Base-by-base conservation (phyloP, 2,797 vertebrate species). In the Protosalanx chinensis region DNA sequence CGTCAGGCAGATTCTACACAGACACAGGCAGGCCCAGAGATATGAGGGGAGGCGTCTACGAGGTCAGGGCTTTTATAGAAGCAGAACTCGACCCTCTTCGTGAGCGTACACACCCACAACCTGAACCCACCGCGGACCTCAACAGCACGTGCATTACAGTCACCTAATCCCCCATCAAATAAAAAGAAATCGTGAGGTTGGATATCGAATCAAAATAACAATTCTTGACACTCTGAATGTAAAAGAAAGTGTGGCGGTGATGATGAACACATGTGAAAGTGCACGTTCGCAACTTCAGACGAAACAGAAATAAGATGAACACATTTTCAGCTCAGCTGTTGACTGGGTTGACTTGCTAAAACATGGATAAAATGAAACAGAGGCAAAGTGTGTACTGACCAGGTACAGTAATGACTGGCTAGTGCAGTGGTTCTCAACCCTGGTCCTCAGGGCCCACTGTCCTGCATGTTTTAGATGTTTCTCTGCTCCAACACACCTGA, bases 1-100 rank as follows among this genome's bases (percentile, higher is more conserved):
- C 79, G 91, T 91, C 91, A 94, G 89, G 86, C 93, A 92, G 90
- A 94, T 92, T 93, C 93, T 94, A 93, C 81, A 90, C 84, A 88
- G 85, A 92, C 64, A 90, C 75, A 87, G 81, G 79, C 86, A 82
- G 64, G 82, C 73, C 64, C 64, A 49, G 64, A 46, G 61, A 6
- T 23, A 23, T 49, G 64, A 65, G 15, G n/a, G 13, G 20, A 5
- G 18, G 33, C 33, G 0, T 41, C 33, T 23, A 15, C 15, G n/a
- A 16, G 51, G 51, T 56, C 7, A 46, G 37, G 35, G n/a, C 20
- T 20, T 20, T 20, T 37, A 37, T 12, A 46, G 20, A n/a, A 4
- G 35, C 23, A 35, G 20, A 10, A 46, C 33, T 7, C 35, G 18
- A 64, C 18, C 18, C 15, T 62, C 60, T 62, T 62, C 16, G 6